These are phyloP conservation scores for Pelagia noctiluca DNA, from an alignment of 30 jellyfish, hydroid and myxozoan genomes.

Conservation along the genomic window DNA sequence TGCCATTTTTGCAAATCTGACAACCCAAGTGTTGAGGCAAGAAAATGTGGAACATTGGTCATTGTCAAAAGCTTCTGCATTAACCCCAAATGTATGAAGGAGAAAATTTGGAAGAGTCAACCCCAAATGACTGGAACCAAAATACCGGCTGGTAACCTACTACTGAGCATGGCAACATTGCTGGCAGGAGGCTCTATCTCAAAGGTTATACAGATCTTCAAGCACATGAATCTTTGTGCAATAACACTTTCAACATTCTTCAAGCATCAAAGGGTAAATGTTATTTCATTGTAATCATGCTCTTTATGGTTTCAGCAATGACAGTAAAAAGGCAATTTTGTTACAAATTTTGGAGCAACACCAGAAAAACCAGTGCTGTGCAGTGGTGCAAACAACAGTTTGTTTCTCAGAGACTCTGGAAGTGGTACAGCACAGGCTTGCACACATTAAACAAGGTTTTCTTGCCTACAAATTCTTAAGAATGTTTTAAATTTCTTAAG, in stretches of 20 bases:
- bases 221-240: slow-evolving; percentile 26
- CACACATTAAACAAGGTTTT: no score
- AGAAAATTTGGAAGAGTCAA: slow-evolving; percentile 35
- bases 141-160: slow-evolving; percentile 41
- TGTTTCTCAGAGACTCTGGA: no score
- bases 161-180: slow-evolving; percentile 15
- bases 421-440: no score
- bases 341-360: neutral
- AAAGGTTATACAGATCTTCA: slow-evolving; percentile 11
- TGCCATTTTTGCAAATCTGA: slow-evolving; percentile 50
- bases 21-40: slow-evolving; percentile 8
- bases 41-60: slow-evolving; percentile 26
- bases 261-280: slow-evolving; percentile 38
- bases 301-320: neutral
- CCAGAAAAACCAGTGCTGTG: no score
- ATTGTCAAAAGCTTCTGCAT: slow-evolving; percentile 15
- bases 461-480: no score
- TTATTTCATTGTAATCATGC: neutral
- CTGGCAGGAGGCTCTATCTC: slow-evolving; percentile 43
- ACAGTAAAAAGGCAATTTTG: neutral
- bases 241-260: slow-evolving; percentile 28
- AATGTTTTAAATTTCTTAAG: no score
- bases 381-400: neutral
- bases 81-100: slow-evolving; percentile 28
- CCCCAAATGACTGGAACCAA: slow-evolving; percentile 39